Base-by-base conservation (phyloP, 2,113 vertebrate species). In the Ochotona princeps region DNA sequence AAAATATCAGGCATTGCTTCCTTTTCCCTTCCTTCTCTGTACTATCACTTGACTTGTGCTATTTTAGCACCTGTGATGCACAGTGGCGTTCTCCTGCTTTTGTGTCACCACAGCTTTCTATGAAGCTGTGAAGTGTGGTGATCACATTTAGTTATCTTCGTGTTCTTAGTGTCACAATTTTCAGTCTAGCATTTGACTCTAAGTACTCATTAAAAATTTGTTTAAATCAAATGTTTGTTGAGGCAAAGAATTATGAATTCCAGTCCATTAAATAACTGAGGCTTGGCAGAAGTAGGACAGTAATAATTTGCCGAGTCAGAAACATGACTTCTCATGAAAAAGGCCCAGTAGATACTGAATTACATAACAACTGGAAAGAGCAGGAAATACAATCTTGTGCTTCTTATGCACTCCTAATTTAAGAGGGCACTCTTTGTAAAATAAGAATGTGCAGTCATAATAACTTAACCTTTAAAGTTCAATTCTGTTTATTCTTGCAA, bases 161-260 rank as follows among this genome's bases (percentile, higher is more conserved):
- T 32, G 60, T 49, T 54, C 78, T 84, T 57, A 95, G 47, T 26
- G 38, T 28, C 84, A 67, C 28, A 67, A 63, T 81, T 93, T 26
- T 96, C 57, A 90, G 32, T 11, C 73, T 67, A 87, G 57, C 28
- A 74, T 35, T 32, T 93, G 60, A 32, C 49, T 94, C 26, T 74
- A 92, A 76, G 20, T 67, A 86, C 35, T 74, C 51, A 87, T 81
- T 81, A 63, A 92, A 92, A 89, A 86, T 67, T 32, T 73, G 8
- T 84, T 93, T 83, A 96, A 96, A 91, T 93, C 49, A 96, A 63
- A 82, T 90, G 47, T 91, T 78, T 74, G 35, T 82, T 92, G 74
- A 83, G 44, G 10, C 44, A 87, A 67, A 94, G 38, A 78, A 89
- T 89, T 94, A 72, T 70, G 28, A 25, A 92, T 80, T 93, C 38